A percentile compares a stretch with the other conserved stretches of the same genome.
These are phyloP conservation scores for Gymnorhina tibicen DNA, from an alignment of 2,113 vertebrate species.

Conservation along the genomic window DNA sequence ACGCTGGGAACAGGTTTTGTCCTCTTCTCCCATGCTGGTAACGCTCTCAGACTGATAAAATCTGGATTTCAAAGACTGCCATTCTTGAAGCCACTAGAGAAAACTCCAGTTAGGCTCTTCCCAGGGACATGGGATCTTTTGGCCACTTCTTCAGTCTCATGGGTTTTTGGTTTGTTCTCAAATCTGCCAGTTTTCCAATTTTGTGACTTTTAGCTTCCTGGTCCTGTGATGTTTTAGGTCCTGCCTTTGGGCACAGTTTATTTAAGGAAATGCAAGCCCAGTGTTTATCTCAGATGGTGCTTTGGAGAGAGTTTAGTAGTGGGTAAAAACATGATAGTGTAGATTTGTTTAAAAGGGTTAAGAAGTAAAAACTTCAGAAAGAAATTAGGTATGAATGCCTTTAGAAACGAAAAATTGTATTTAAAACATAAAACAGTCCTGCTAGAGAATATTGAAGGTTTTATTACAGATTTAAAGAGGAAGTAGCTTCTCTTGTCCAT, in stretches of 20 bases:
- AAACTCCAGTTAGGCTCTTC: neutral
- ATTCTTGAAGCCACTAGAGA: neutral
- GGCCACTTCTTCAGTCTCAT: neutral
- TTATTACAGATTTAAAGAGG: neutral
- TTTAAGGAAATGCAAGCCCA: neutral
- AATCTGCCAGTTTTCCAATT: neutral
- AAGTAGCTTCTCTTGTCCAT: neutral
- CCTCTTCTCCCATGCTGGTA: neutral
- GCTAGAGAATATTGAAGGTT: neutral
- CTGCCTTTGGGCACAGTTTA: neutral
- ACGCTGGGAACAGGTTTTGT: conserved; percentile 2
- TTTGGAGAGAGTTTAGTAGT: neutral
- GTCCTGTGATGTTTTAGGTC: neutral
- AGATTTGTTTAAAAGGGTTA: neutral
- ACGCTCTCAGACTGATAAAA: neutral
- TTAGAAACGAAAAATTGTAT: neutral
- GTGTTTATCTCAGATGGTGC: neutral
- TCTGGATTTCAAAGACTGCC: neutral
- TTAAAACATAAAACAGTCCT: neutral
- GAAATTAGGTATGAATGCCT: neutral
- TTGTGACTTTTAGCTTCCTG: neutral
- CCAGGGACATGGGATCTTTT: neutral
- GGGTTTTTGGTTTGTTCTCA: neutral
- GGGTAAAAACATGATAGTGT: neutral
- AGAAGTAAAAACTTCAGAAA: neutral